Conservation (phyloP, 2,113 vertebrate species). For the Hippocampus guttulatus region DNA sequence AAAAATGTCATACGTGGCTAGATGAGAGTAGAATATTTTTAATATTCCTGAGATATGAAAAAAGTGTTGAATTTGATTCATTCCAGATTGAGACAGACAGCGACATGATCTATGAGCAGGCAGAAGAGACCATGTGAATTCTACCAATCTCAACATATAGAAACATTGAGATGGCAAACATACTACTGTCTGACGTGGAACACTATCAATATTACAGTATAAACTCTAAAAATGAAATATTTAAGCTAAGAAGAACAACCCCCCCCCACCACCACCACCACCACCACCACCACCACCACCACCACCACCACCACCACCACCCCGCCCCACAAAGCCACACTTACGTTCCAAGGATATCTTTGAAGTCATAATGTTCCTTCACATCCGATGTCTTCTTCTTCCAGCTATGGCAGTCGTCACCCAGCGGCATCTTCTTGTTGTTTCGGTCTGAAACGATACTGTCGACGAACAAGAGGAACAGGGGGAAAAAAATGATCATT, state of each 20-base stretch:
- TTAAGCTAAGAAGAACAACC: neutral
- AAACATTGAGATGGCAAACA: neutral
- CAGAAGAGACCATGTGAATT: neutral
- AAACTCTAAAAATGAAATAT: neutral
- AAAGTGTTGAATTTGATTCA: neutral
- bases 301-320: too few relatives aligned
- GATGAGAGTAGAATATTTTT: too few relatives aligned
- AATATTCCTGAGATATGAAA: too few relatives aligned
- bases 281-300: too few relatives aligned
- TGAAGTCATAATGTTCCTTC: conserved; percentile 78
- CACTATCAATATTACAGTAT: neutral
- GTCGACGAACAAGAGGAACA: conserved; percentile 21
- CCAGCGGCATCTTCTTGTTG: conserved; percentile 76
- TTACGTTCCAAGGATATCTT: conserved; percentile 77
- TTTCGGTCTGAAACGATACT: conserved; percentile 66
- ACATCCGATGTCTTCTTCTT: conserved; percentile 75
- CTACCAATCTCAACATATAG: neutral
- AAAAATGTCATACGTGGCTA: too few relatives aligned
- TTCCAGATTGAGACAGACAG: neutral
- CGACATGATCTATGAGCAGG: neutral
- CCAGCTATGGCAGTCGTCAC: conserved; percentile 74
- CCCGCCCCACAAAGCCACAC: conserved; percentile 32
- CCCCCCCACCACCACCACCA: too few relatives aligned
- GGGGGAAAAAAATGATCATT: conserved; percentile 10
- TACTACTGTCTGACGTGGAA: neutral